A percentile compares a stretch with the other conserved stretches of the same genome.
These are phyloP conservation scores for Netelia melanura DNA, from an alignment of 2,888 invertebrate genomes.

Conservation along the genomic window DNA sequence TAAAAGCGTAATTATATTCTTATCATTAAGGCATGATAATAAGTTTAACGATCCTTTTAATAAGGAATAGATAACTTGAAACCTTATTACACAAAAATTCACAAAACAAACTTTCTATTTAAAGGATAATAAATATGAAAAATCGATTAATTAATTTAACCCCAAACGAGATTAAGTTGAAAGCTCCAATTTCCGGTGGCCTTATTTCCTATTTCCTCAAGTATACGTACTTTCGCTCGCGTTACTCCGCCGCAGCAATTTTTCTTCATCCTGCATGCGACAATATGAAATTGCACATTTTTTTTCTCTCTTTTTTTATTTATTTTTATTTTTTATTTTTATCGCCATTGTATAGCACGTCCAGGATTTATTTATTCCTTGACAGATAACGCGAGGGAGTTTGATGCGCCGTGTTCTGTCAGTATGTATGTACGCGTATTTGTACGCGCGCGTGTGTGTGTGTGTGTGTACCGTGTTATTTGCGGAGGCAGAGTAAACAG, in stretches of 20 bases:
- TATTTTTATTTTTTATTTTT: background rate
- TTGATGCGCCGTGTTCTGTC: background rate
- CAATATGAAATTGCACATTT: background rate
- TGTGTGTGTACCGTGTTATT: conserved; percentile 42
- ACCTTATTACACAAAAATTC: no score
- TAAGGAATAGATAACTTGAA: no score
- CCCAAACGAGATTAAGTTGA: no score
- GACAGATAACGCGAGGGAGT: conserved; percentile 37
- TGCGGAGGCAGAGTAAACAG: conserved; percentile 41
- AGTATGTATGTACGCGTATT: conserved; percentile 29
- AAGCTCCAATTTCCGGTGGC: no score
- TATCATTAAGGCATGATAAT: no score
- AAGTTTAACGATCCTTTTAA: no score
- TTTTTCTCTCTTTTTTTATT: background rate
- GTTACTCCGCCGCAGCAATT: background rate
- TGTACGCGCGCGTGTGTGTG: background rate
- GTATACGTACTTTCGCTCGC: no score
- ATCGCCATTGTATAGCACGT: conserved; percentile 16
- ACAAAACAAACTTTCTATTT: no score
- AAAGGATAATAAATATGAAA: no score
- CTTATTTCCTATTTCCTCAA: no score
- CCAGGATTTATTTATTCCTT: conserved; percentile 47
- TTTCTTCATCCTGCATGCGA: background rate
- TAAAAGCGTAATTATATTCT: no score
- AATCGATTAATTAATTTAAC: no score